Percentiles rank a stretch among this genome's conserved stretches.
phyloP scores from a whole-genome alignment of 2,797 vertebrate genomes.

The Brachyrhaphis roseni region DNA sequence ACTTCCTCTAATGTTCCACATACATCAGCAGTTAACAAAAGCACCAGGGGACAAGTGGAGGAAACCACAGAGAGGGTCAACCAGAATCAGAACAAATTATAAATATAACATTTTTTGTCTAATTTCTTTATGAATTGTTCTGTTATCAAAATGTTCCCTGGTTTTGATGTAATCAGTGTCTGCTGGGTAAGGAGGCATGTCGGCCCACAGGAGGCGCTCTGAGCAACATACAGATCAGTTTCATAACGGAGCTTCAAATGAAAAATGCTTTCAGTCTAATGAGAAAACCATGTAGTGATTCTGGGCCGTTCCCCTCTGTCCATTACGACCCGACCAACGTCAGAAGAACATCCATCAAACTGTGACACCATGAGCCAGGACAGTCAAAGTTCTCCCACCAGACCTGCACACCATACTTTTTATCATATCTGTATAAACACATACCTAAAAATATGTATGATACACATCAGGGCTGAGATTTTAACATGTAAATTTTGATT shows the following conservation, averaged over 20 bases:
- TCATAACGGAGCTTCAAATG: neutral
- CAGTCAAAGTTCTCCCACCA: neutral
- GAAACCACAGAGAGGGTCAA: slow-evolving; percentile 6
- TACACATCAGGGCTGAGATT: too few species aligned
- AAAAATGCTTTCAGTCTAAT: slow-evolving; percentile 8
- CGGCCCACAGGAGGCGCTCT: neutral
- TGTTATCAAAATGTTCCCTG: too few species aligned
- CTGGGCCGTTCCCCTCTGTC: neutral
- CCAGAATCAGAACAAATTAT: neutral
- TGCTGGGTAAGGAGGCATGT: neutral
- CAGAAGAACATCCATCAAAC: neutral
- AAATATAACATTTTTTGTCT: neutral
- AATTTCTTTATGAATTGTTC: neutral
- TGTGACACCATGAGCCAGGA: neutral
- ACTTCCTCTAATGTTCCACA: slow-evolving; percentile 48
- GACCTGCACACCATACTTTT: neutral
- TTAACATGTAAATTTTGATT: too few species aligned
- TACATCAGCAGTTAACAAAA: slow-evolving; percentile 57
- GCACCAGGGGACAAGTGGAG: slow-evolving; percentile 28
- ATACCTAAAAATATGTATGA: too few species aligned
- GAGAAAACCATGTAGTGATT: neutral
- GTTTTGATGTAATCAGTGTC: neutral
- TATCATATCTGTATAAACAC: neutral
- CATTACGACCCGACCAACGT: neutral
- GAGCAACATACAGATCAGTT: neutral